Evolutionary conservation across 2,113 vertebrate genomes (phyloP).

Genomic region (Oreotrochilus melanogaster): DNA sequence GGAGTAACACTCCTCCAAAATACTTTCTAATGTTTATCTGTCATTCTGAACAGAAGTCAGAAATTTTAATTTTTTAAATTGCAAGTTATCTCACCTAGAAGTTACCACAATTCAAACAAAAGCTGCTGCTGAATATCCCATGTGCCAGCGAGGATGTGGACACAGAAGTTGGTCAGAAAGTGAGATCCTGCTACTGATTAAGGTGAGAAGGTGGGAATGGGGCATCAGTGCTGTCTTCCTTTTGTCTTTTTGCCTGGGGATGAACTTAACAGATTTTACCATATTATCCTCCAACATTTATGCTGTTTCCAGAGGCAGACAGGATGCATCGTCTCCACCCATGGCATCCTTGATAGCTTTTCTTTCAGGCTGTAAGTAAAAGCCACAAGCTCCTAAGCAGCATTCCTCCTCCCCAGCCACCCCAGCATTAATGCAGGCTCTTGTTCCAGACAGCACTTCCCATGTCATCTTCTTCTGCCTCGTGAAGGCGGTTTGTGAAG

Average conservation of each 20-base stretch:
- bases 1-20: background rate
- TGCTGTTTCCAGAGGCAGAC: background rate
- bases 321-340: background rate
- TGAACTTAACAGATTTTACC: background rate
- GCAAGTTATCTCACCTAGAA: background rate
- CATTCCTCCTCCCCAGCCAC: background rate
- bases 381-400: background rate
- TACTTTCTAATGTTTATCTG: background rate
- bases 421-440: accelerated
- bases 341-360: background rate
- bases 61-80: background rate
- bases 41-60: background rate
- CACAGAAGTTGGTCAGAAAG: background rate
- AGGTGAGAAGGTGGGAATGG: background rate
- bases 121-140: accelerated
- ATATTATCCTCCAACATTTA: background rate
- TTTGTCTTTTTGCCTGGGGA: background rate
- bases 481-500: background rate
- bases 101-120: background rate
- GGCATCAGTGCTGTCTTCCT: background rate
- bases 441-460: background rate
- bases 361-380: background rate
- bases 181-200: background rate
- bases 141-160: background rate
- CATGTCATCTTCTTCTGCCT: background rate